Evolutionary conservation across 2,797 vertebrate genomes (phyloP).

Genomic region (Arnoldichthys spilopterus): DNA sequence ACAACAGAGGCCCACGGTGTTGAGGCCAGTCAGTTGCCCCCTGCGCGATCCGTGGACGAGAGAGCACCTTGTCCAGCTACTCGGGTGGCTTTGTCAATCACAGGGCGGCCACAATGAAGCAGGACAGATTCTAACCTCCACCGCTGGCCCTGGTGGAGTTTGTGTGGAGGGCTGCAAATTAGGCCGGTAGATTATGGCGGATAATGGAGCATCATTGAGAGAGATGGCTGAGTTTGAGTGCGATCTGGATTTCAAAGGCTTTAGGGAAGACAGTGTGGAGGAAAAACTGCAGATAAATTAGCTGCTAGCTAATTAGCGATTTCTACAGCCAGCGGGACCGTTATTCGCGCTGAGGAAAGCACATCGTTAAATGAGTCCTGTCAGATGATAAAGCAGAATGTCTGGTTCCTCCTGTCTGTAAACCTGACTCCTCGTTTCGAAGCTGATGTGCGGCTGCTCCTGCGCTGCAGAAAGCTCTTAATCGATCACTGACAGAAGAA

Average conservation of each 20-base stretch:
- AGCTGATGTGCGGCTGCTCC: slow-evolving; percentile 7
- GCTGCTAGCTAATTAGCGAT: slow-evolving; percentile 14
- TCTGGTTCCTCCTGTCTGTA: not conserved
- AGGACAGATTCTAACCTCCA: slow-evolving; percentile 47
- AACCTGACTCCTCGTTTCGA: slow-evolving; percentile 2
- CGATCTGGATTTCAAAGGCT: slow-evolving; percentile 27
- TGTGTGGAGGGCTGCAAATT: slow-evolving; percentile 48
- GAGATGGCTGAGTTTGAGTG: slow-evolving; percentile 13
- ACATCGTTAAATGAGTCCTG: not conserved
- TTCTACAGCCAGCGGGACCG: not conserved
- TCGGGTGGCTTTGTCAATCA: slow-evolving; percentile 61
- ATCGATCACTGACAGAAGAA: slow-evolving; percentile 33
- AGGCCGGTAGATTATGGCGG: slow-evolving; percentile 39
- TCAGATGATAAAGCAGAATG: slow-evolving; percentile 23
- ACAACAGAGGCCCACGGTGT: slow-evolving; percentile 65
- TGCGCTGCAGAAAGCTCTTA: slow-evolving; percentile 1
- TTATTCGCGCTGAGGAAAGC: not conserved
- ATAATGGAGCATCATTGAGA: slow-evolving; percentile 38
- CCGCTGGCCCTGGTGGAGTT: slow-evolving; percentile 32
- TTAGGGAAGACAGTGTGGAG: not conserved
- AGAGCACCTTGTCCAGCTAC: slow-evolving; percentile 25
- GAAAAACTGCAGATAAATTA: slow-evolving; percentile 8
- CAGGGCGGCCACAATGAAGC: slow-evolving; percentile 21
- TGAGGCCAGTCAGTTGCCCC: slow-evolving; percentile 61
- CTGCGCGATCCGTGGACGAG: slow-evolving; percentile 49